These are phyloP conservation scores for Trogon melanurus DNA, from an alignment of 2,113 vertebrate species.

Conservation along the genomic window DNA sequence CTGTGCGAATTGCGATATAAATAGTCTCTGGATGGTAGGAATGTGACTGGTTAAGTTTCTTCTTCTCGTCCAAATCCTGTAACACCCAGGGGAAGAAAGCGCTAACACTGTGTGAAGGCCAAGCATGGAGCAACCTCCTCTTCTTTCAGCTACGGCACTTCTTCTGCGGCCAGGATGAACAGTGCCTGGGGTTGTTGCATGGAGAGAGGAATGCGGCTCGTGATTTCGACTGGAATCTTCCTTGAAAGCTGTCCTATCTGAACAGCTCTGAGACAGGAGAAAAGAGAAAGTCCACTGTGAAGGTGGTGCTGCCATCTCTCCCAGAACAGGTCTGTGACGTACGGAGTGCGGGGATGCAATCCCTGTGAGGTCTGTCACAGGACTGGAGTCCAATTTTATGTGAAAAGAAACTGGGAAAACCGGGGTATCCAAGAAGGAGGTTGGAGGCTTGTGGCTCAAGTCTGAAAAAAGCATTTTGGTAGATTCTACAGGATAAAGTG, in stretches of 20 bases:
- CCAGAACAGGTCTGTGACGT: background rate
- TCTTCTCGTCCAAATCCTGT: constrained; percentile 81
- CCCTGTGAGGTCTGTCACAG: constrained; percentile 29
- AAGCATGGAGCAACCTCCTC: constrained; percentile 56
- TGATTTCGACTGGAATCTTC: constrained; percentile 37
- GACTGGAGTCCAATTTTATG: constrained; percentile 49
- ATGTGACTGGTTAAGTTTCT: constrained; percentile 68
- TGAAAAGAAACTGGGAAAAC: constrained; percentile 71
- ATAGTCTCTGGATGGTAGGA: constrained; percentile 74
- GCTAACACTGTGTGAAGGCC: constrained; percentile 83
- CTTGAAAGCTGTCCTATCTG: constrained; percentile 51
- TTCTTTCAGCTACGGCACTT: constrained; percentile 31
- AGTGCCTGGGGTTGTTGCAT: background rate
- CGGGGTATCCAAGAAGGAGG: constrained; percentile 23
- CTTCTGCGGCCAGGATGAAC: background rate
- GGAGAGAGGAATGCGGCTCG: constrained; percentile 20
- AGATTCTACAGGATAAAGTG: constrained; percentile 69
- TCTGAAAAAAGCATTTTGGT: constrained; percentile 56
- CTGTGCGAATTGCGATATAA: constrained; percentile 73
- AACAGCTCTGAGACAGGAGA: constrained; percentile 64
- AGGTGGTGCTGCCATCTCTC: constrained; percentile 2
- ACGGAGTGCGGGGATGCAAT: constrained; percentile 50
- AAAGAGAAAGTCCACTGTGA: constrained; percentile 76
- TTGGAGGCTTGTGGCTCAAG: constrained; percentile 43
- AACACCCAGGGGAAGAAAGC: constrained; percentile 82